phyloP scores from a whole-genome alignment of 2,797 vertebrate genomes.

The Melanotaenia maccullochi region DNA sequence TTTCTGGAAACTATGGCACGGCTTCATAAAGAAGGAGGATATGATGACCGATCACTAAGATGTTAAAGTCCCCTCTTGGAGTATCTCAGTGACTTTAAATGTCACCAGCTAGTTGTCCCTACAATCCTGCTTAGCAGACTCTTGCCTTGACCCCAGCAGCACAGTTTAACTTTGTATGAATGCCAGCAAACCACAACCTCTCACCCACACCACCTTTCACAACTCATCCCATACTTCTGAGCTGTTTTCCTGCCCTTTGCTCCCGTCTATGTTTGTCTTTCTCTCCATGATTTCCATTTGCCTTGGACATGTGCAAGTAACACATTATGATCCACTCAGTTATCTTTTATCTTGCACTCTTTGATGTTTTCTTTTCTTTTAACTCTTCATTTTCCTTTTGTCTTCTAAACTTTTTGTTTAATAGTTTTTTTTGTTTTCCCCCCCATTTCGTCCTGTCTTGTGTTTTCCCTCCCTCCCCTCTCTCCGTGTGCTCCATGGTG shows the following conservation, averaged over 20 bases:
- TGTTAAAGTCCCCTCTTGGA: slow-evolving; percentile 2
- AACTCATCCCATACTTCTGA: slow-evolving; percentile 39
- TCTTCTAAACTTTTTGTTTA: slow-evolving; percentile 64
- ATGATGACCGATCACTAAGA: slow-evolving; percentile 4
- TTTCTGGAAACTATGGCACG: slow-evolving; percentile 51
- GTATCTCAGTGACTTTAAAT: slow-evolving; percentile 8
- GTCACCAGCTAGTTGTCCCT: not conserved
- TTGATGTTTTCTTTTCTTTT: slow-evolving; percentile 62
- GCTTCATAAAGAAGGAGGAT: slow-evolving; percentile 30
- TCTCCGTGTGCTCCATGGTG: slow-evolving; percentile 70
- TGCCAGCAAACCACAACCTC: slow-evolving; percentile 37
- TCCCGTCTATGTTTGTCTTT: slow-evolving; percentile 69
- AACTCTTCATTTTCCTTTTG: slow-evolving; percentile 65
- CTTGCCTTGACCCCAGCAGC: slow-evolving; percentile 51
- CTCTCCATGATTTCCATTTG: slow-evolving; percentile 65
- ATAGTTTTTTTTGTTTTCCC: slow-evolving; percentile 64
- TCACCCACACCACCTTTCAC: slow-evolving; percentile 42
- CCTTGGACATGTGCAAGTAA: slow-evolving; percentile 47
- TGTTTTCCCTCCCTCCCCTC: slow-evolving; percentile 43
- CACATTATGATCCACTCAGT: slow-evolving; percentile 35
- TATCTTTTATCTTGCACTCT: slow-evolving; percentile 58
- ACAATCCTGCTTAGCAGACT: slow-evolving; percentile 12
- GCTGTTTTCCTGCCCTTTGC: slow-evolving; percentile 71
- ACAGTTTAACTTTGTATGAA: slow-evolving; percentile 47
- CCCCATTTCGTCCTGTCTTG: slow-evolving; percentile 73